phyloP scores from a whole-genome alignment of 2,797 vertebrate species.

The Crenuchus spilurus region DNA sequence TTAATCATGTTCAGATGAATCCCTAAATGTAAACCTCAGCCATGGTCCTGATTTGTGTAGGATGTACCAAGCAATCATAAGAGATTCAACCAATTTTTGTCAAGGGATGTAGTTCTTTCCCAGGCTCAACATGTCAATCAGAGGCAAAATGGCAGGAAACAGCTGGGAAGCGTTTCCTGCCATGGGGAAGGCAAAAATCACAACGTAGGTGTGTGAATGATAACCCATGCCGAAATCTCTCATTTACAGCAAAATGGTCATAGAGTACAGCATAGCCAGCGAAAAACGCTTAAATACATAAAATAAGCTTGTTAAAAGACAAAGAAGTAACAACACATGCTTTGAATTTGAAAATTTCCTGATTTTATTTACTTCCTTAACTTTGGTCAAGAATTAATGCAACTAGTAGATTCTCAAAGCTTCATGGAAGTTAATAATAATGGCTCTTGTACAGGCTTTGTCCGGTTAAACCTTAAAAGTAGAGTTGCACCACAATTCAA shows the following conservation, averaged over 20 bases:
- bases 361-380: too few species aligned
- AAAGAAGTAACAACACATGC: too few species aligned
- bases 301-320: not conserved
- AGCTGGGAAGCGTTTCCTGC: conserved; percentile 5
- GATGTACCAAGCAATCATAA: conserved; percentile 29
- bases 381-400: too few species aligned
- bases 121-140: conserved; percentile 23
- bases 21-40: conserved; percentile 10
- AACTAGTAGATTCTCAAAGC: too few species aligned
- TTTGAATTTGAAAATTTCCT: too few species aligned
- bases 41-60: conserved; percentile 1
- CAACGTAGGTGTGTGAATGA: not conserved
- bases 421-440: too few species aligned
- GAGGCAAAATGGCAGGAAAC: conserved; percentile 29
- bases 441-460: too few species aligned
- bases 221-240: not conserved
- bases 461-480: too few species aligned
- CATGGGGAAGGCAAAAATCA: not conserved
- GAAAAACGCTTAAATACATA: not conserved
- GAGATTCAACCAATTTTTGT: conserved; percentile 31
- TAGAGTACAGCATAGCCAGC: not conserved
- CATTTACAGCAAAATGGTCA: not conserved
- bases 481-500: too few species aligned
- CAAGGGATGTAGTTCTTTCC: conserved; percentile 2
- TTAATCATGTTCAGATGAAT: conserved; percentile 37